Evolutionary conservation across 1,140 invertebrate species (phyloP), one percentile per base, ranked within the genome.

Genomic region (Lordiphosa mommai): DNA sequence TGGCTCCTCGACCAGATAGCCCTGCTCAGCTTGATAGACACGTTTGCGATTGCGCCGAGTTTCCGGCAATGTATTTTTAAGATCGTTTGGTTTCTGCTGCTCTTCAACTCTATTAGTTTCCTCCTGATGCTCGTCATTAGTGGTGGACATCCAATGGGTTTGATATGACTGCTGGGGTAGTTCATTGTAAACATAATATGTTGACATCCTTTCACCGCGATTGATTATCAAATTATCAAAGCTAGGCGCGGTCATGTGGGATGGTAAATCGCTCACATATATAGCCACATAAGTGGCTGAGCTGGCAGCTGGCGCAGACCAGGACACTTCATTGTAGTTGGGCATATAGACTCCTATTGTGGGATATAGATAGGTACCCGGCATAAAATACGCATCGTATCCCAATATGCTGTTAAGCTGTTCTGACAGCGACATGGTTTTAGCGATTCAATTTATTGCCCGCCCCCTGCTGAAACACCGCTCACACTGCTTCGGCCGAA

Each of bases 1-100:
- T 4, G 84, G 84, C 27, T 87, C 84, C 56, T 87, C 84, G 3
- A 87, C 84, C 13, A 84, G 16, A 29, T 87, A 87, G 14, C 76
- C 84, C 41, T 74, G 38, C 5, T 66, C 51, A 5, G 76, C 48
- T 7, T 51, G 56, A 30, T 87, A 84, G 16, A 66, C 17, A 37
- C 71, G 41, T 8, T 57, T 69, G 17, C n/a, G 27, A 8, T 33
- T 33, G 9, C 7, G 10, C 4, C 1, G 0, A 7, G 23, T 4
- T 27, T 51, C n/a, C 5, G 47, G 7, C 23, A n/a, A 10, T 9
- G 12, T 9, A 29, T 37, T 30, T 0, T 13, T 27, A n/a, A n/a
- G 0, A 10, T 6, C 2, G 10, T 29, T 14, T n/a, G 10, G 10
- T 4, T 36, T 27, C 12, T 40, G 16, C 8, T 30, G 10, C 4